Evolutionary conservation across 1,140 invertebrate species (phyloP).

Genomic region (Holcopasites calliopsidis): DNA sequence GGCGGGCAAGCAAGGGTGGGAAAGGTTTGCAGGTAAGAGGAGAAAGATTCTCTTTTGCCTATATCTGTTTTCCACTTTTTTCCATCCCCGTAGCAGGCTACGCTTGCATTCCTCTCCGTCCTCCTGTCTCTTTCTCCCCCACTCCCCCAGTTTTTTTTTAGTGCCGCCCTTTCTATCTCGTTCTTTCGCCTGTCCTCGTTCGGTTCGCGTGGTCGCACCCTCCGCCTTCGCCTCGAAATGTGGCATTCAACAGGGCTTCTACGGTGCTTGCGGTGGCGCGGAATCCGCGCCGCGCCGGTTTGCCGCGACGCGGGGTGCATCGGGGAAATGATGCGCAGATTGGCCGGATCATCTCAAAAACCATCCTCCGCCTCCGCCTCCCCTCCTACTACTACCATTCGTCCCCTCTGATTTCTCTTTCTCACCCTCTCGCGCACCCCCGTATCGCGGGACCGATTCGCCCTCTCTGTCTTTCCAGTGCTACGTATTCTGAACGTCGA

Average conservation of each 20-base stretch:
- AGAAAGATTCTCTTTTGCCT: slow-evolving; percentile 60
- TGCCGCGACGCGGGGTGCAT: slow-evolving; percentile 62
- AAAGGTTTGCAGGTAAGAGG: background rate
- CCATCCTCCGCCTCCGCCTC: slow-evolving; percentile 65
- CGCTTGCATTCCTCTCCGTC: slow-evolving; percentile 32
- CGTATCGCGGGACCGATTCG: slow-evolving; percentile 1
- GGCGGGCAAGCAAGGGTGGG: background rate
- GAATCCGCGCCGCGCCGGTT: slow-evolving; percentile 68
- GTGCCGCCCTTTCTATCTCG: slow-evolving; percentile 41
- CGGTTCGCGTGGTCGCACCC: background rate
- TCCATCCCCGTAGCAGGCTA: slow-evolving; percentile 38
- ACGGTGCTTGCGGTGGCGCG: slow-evolving; percentile 67
- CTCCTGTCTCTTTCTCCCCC: slow-evolving; percentile 7
- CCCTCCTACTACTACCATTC: slow-evolving; percentile 51
- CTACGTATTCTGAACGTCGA: slow-evolving; percentile 50
- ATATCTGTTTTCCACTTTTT: slow-evolving; percentile 70
- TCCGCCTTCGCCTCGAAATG: slow-evolving; percentile 69
- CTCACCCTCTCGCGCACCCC: slow-evolving; percentile 15
- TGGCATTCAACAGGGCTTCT: slow-evolving; percentile 73
- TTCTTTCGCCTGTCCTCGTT: slow-evolving; percentile 20
- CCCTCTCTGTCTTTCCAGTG: background rate
- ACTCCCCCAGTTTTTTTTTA: slow-evolving; percentile 53
- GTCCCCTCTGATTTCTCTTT: slow-evolving; percentile 36
- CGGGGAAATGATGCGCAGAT: slow-evolving; percentile 80
- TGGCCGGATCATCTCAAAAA: slow-evolving; percentile 80